Percentiles rank a stretch among this genome's conserved stretches.
phyloP scores from a whole-genome alignment of 2,888 invertebrate species.

The Dorcus hopei region DNA sequence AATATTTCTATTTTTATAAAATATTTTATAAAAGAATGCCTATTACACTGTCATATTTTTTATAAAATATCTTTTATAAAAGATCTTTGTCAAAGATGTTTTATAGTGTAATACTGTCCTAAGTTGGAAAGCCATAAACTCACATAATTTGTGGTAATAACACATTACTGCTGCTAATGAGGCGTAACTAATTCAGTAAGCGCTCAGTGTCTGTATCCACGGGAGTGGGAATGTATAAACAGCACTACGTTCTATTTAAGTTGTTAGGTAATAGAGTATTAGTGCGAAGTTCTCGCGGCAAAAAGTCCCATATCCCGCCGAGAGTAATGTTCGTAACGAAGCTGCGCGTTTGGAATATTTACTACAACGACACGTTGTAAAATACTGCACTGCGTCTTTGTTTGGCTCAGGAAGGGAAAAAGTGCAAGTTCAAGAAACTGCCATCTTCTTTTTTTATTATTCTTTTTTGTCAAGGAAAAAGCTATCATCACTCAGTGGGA shows the following conservation, averaged over 20 bases:
- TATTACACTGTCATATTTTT: too few relatives aligned
- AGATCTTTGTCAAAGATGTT: too few relatives aligned
- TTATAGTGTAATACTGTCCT: not conserved
- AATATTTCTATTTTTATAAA: too few relatives aligned
- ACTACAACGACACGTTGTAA: constrained; percentile 11
- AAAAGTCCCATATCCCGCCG: constrained; percentile 13
- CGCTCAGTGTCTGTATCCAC: not conserved
- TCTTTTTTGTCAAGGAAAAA: too few relatives aligned
- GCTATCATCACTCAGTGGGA: too few relatives aligned
- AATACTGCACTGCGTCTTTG: constrained; percentile 17
- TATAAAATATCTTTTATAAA: too few relatives aligned
- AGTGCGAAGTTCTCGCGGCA: not conserved
- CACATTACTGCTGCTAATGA: constrained; percentile 5
- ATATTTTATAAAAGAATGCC: too few relatives aligned
- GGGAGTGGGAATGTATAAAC: not conserved
- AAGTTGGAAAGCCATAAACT: not conserved
- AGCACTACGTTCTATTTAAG: not conserved
- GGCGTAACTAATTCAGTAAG: constrained; percentile 8
- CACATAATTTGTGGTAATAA: not conserved
- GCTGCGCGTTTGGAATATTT: constrained; percentile 18
- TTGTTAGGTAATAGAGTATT: constrained; percentile 1
- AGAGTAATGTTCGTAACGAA: constrained; percentile 19
- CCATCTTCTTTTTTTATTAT: too few relatives aligned
- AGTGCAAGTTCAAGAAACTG: too few relatives aligned
- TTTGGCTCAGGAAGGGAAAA: not conserved